Evolutionary conservation across 2,113 vertebrate genomes (phyloP).

Genomic region (Miniopterus natalensis): DNA sequence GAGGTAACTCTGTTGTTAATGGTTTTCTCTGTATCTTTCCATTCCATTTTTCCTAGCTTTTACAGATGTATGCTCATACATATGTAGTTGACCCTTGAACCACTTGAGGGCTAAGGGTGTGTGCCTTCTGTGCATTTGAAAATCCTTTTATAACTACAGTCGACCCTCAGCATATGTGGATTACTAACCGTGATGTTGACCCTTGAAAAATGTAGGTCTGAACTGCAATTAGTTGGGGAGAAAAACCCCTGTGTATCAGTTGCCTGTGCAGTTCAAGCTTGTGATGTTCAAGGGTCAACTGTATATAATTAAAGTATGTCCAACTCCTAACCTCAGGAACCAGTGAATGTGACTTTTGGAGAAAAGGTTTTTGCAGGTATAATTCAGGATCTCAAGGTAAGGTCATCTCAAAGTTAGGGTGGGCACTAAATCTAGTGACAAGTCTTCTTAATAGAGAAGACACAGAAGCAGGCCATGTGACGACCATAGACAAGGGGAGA

Average conservation of each 20-base stretch:
- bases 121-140: background rate
- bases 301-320: background rate
- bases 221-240: background rate
- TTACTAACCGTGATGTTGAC: background rate
- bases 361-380: background rate
- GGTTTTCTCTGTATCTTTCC: background rate
- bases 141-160: background rate
- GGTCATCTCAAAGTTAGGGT: background rate
- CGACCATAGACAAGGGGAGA: background rate
- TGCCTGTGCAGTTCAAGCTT: background rate
- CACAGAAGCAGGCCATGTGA: background rate
- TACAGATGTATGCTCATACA: background rate
- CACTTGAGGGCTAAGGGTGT: background rate
- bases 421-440: background rate
- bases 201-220: background rate
- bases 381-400: conserved; percentile 29
- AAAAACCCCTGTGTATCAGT: background rate
- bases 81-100: background rate
- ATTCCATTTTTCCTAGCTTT: background rate
- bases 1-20: conserved; percentile 10
- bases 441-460: background rate
- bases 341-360: conserved; percentile 7
- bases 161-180: background rate
- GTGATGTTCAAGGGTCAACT: background rate
- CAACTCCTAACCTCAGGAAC: conserved; percentile 7